Evolutionary conservation across 2,113 vertebrate genomes (phyloP).

Genomic region (Pipra filicauda): DNA sequence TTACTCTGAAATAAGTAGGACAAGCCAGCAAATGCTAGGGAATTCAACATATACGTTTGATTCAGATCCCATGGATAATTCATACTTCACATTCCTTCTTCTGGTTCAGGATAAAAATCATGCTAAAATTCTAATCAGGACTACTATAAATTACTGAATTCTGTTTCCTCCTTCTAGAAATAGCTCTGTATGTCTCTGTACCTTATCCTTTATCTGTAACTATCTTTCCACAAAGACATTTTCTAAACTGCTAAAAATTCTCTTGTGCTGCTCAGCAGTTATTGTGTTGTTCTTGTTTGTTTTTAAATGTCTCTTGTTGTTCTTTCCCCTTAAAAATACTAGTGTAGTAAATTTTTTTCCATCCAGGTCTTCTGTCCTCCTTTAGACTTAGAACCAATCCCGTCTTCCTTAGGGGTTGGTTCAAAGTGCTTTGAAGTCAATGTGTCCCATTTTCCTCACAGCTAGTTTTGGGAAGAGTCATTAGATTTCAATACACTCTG

Average conservation of each 20-base stretch:
- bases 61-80: conserved; percentile 24
- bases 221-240: not conserved
- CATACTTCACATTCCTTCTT: not conserved
- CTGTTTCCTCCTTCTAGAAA: not conserved
- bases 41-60: conserved; percentile 26
- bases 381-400: not conserved
- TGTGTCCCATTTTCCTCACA: not conserved
- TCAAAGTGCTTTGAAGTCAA: not conserved
- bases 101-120: not conserved
- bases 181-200: not conserved
- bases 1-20: not conserved
- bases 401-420: not conserved
- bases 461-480: not conserved
- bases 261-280: not conserved
- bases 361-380: not conserved
- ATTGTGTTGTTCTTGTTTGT: not conserved
- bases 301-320: not conserved
- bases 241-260: not conserved
- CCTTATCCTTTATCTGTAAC: not conserved
- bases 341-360: not conserved
- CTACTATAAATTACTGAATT: not conserved
- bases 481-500: not conserved
- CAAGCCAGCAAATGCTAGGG: not conserved
- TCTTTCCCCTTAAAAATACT: not conserved
- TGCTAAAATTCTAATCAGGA: conserved; percentile 1